Conservation (phyloP, 1,140 invertebrate genomes). For the Bombyx mori region ASM3026992v2 NC_085107.1:9761501-9762000, state of each 20-base stretch:
- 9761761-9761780: constrained; percentile 24
- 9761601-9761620: constrained; percentile 59
- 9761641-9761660: constrained; percentile 57
- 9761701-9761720: neutral
- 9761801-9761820: constrained; percentile 47
- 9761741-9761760: constrained; percentile 45
- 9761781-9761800: constrained; percentile 51
- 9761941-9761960: too few relatives aligned
- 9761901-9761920: too few relatives aligned
- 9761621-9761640: constrained; percentile 50
- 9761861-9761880: too few relatives aligned
- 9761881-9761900: too few relatives aligned
- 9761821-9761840: constrained; percentile 47
- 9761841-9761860: constrained; percentile 31
- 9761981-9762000: too few relatives aligned
- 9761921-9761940: too few relatives aligned
- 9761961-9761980: too few relatives aligned
- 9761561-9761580: constrained; percentile 30
- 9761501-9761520: constrained; percentile 9
- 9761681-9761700: neutral
- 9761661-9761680: constrained; percentile 20
- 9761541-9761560: constrained; percentile 19
- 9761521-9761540: constrained; percentile 16
- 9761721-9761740: constrained; percentile 16
- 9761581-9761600: constrained; percentile 44